Evolutionary conservation across 2,888 invertebrate species (phyloP).

Genomic region (Dioctria rufipes): DNA sequence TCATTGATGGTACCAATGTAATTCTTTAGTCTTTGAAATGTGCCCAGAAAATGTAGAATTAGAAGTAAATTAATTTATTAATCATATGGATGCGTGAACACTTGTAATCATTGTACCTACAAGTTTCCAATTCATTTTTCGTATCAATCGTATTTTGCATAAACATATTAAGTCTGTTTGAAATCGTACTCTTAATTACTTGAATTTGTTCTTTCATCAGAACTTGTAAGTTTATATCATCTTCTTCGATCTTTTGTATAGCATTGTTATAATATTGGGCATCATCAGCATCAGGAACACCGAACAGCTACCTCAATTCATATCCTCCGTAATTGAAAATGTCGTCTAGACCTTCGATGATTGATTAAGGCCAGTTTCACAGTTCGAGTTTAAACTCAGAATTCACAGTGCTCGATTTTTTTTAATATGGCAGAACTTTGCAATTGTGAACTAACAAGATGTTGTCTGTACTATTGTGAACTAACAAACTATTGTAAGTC

Average conservation of each 20-base stretch:
- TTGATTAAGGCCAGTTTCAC: background rate
- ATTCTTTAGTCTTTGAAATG: too few species aligned
- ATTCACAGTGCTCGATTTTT: too few species aligned
- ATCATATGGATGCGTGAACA: too few species aligned
- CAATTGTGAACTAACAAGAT: too few species aligned
- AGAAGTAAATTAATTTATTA: too few species aligned
- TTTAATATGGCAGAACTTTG: too few species aligned
- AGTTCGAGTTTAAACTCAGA: too few species aligned
- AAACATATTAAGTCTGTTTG: conserved; percentile 38
- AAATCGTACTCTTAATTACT: conserved; percentile 57
- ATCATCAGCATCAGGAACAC: conserved; percentile 50
- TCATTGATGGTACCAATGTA: too few species aligned
- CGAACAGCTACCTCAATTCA: conserved; percentile 4
- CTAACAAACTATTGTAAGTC: too few species aligned
- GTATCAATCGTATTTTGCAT: background rate
- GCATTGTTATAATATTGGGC: conserved; percentile 56
- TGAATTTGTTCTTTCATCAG: conserved; percentile 60
- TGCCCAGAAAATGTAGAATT: too few species aligned
- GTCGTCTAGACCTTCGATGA: background rate
- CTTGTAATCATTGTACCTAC: too few species aligned
- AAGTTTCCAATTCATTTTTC: background rate
- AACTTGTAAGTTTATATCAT: conserved; percentile 56
- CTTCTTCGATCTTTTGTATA: conserved; percentile 57
- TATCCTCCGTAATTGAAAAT: background rate
- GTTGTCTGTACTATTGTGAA: too few species aligned